Evolutionary conservation across 2,888 invertebrate genomes (phyloP), one percentile per base, ranked within the genome.

Genomic region (Acheta domesticus): DNA sequence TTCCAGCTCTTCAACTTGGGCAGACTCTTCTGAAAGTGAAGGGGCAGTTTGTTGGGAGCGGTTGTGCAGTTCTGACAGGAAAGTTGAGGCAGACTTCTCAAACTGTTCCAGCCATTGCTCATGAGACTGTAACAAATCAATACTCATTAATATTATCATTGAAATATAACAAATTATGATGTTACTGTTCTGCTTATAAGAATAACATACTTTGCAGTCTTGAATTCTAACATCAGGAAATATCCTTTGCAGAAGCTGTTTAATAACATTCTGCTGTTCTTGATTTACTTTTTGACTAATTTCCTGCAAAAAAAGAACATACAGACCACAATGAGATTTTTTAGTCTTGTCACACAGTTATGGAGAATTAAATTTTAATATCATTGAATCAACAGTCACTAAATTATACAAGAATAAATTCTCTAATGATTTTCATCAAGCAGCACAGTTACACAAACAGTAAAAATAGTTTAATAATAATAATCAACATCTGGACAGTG

Each of bases 181-280:
- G 8, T 62, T 11, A 62, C 16, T 62, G n/a, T n/a, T 62, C 16
- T 62, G 62, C 62, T 19, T 19, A 62, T 62, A 62, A 12, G 5
- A 62, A 62, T 62, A 62, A 49, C 76, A 80, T 80, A 83, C 83
- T 80, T 82, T 82, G 49, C 79, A 73, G n/a, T 82, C 81, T 78
- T 82, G 79, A 16, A 83, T 79, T 49, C 75, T 85, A 62, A 92
- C 88, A 83, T 91, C 90, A 4, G 89, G 90, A 86, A 92, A 92
- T 84, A 93, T 89, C 83, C 91, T 88, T 83, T 90, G 89, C 81
- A 92, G 86, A n/a, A 91, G 89, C 82, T 90, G 88, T 81, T 87
- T 88, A 48, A 88, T 87, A 23, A 84, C 84, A 74, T 87, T 85
- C 82, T 88, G 88, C 83, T 89, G 88, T 81, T 88, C 87, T 73